Evolutionary conservation across 2,888 invertebrate genomes (phyloP).

Genomic region (Caenorhabditis zanzibari): DNA sequence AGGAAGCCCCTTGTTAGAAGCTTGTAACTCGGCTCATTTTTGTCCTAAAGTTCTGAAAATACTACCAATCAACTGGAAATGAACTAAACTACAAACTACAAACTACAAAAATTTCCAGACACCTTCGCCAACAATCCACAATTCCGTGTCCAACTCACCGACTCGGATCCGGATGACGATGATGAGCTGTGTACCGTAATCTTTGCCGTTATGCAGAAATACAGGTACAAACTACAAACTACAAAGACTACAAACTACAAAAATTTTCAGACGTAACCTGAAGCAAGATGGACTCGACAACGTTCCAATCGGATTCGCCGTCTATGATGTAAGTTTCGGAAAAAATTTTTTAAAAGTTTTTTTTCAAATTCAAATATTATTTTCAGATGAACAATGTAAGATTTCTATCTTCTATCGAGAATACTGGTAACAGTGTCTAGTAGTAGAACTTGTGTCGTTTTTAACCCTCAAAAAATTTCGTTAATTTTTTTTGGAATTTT

Average conservation of each 20-base stretch:
- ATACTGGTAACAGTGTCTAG: slow-evolving; percentile 24
- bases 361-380: slow-evolving; percentile 10
- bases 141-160: slow-evolving; percentile 90
- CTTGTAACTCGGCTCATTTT: no score
- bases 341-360: no score
- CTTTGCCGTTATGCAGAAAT: slow-evolving; percentile 96
- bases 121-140: slow-evolving; percentile 97
- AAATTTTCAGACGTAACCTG: slow-evolving; percentile 83
- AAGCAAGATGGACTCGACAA: slow-evolving; percentile 91
- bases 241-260: slow-evolving; percentile 3
- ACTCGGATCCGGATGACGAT: slow-evolving; percentile 90
- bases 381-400: slow-evolving; percentile 69
- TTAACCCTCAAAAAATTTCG: slow-evolving; percentile 17
- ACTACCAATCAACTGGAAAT: no score
- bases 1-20: no score
- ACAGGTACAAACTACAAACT: slow-evolving; percentile 37
- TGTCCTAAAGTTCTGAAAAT: no score
- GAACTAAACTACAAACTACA: neutral
- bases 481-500: no score
- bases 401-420: neutral
- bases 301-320: slow-evolving; percentile 95
- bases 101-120: slow-evolving; percentile 68
- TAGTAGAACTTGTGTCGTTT: slow-evolving; percentile 10
- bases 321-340: slow-evolving; percentile 89
- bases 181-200: slow-evolving; percentile 91